phyloP scores from a whole-genome alignment of 2,888 invertebrate genomes.

The Physocephala rufipes region DNA sequence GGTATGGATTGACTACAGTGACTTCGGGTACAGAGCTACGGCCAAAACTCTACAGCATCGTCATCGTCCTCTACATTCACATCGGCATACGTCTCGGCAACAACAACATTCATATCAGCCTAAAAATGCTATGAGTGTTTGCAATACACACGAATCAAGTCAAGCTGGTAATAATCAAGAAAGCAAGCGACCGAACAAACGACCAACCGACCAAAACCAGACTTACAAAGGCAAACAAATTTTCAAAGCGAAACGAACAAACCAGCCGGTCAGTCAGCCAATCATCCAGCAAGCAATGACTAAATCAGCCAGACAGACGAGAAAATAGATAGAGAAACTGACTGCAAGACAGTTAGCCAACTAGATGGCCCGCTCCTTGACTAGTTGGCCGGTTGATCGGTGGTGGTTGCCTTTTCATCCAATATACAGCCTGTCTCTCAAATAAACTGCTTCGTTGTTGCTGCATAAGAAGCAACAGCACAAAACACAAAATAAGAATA shows the following conservation, averaged over 20 bases:
- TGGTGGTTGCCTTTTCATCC: constrained; percentile 15
- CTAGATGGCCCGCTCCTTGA: background rate
- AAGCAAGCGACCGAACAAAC: constrained; percentile 42
- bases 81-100: constrained; percentile 34
- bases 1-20: constrained; percentile 41
- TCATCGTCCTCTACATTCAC: constrained; percentile 30
- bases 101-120: constrained; percentile 27
- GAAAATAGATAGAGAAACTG: no score
- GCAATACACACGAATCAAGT: constrained; percentile 37
- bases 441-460: constrained; percentile 39
- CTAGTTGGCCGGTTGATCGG: background rate
- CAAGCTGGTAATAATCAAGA: constrained; percentile 43
- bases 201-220: no score
- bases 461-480: constrained; percentile 47
- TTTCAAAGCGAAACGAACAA: constrained; percentile 33
- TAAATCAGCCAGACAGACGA: constrained; percentile 7
- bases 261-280: constrained; percentile 15
- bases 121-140: constrained; percentile 30
- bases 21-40: constrained; percentile 42
- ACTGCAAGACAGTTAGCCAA: constrained; percentile 10
- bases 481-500: constrained; percentile 44
- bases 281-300: constrained; percentile 7
- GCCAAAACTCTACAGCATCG: constrained; percentile 28
- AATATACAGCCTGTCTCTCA: constrained; percentile 21
- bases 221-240: constrained; percentile 35